Conservation (phyloP, 2,113 vertebrate species). For the Isurus oxyrinchus region DNA sequence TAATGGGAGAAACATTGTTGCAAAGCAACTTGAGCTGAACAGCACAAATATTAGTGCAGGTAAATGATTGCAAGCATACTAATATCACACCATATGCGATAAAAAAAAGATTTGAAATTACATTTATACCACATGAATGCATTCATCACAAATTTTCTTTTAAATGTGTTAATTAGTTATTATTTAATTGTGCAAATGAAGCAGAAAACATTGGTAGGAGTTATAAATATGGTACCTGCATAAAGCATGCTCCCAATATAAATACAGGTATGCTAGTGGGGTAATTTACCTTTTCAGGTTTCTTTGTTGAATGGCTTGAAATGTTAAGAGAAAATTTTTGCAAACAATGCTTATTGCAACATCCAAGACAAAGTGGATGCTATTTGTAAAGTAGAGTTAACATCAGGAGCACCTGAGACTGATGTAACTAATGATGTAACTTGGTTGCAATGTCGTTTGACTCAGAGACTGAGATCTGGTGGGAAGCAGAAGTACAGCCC, state of each 20-base stretch:
- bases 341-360: not conserved
- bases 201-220: not conserved
- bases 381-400: too few species aligned
- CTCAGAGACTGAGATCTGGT: too few species aligned
- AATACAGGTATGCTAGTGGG: not conserved
- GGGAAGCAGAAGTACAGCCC: too few species aligned
- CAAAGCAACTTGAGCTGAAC: not conserved
- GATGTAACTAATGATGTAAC: too few species aligned
- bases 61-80: not conserved
- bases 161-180: not conserved
- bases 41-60: constrained; percentile 2
- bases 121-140: not conserved
- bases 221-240: not conserved
- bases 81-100: not conserved
- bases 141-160: not conserved
- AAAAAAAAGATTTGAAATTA: not conserved
- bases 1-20: constrained; percentile 1
- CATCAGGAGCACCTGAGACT: too few species aligned
- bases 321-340: not conserved
- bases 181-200: not conserved
- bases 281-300: not conserved
- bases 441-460: too few species aligned
- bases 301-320: not conserved
- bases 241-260: not conserved
- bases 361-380: not conserved